Conservation (phyloP, 2,113 vertebrate species). For the Chauna torquata region DNA sequence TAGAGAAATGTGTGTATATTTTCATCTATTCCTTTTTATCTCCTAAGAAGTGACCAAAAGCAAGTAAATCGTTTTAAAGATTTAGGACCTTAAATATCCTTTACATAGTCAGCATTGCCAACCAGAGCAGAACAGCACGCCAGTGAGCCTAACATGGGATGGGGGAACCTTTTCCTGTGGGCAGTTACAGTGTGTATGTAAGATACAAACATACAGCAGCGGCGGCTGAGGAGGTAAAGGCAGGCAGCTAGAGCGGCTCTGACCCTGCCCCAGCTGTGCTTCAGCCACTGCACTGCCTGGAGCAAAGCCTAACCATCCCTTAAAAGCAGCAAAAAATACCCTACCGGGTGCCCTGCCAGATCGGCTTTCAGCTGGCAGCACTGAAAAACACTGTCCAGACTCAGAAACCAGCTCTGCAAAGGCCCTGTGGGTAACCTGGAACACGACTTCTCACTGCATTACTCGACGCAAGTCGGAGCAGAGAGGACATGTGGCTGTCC, state of each 20-base stretch:
- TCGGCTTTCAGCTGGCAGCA: accelerated
- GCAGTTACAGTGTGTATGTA: background rate
- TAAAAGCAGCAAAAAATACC: background rate
- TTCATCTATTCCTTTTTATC: background rate
- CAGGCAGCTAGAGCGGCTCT: accelerated
- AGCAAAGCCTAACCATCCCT: background rate
- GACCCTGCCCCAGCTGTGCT: background rate
- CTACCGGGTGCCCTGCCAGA: background rate
- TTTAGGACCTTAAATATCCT: background rate
- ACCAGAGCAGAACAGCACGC: background rate
- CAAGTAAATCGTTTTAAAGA: background rate
- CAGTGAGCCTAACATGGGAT: background rate
- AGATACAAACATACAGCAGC: background rate
- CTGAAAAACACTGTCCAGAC: background rate
- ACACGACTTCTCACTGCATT: background rate
- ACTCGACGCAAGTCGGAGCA: accelerated
- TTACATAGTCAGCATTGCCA: background rate
- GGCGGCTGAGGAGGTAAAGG: background rate
- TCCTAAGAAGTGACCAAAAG: background rate
- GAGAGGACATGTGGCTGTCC: accelerated
- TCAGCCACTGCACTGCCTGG: background rate
- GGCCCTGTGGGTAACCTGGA: background rate
- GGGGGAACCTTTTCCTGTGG: background rate
- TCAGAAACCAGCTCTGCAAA: background rate
- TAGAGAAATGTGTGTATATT: background rate